Evolutionary conservation across 2,113 vertebrate genomes (phyloP), one percentile per base, ranked within the genome.

Genomic region (Gallinago paraguaiae): DNA sequence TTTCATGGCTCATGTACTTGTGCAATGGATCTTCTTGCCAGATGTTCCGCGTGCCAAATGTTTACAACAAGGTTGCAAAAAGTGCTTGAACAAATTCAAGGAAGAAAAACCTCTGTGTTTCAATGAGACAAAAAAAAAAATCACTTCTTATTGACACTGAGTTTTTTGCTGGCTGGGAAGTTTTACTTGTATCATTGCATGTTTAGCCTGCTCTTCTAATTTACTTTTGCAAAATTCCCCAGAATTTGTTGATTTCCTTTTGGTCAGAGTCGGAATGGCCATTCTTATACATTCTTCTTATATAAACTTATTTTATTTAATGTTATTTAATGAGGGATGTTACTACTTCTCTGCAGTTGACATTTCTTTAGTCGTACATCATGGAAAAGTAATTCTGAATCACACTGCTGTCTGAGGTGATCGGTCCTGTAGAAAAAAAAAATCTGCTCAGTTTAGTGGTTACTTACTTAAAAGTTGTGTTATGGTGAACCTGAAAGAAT

Each of bases 21-120:
- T 0, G 16, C 65, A 31, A 5, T 4, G 51, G 57, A 48, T 43
- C 67, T 59, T 46, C 51, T 25, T 0, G 0, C 46, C 61, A 46
- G 65, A 46, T 82, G 46, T 48, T 74, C 77, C 1, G 0, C 11
- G 12, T 16, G 7, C 33, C 3, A 2, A 54, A 31, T 6, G 10
- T 74, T 83, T 17, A 24, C 45, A 46, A 23, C 31, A 35, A 33
- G 33, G 23, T 3, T 3, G 0, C 33, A 43, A 33, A 88, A 72
- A 28, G 9, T 33, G 20, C 35, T 77, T 11, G 4, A 30, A 16
- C 17, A 53, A 86, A 69, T 56, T 71, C 28, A 64, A 39, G 79
- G 43, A 25, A 80, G 19, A 39, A 90, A 56, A 88, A 30, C 3
- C 19, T 79, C 57, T 68, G 41, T 7, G 30, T 61, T 16, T 10